These are phyloP conservation scores for Polylopha cassiicola DNA, from an alignment of 2,888 invertebrate species.

Conservation along the genomic window DNA sequence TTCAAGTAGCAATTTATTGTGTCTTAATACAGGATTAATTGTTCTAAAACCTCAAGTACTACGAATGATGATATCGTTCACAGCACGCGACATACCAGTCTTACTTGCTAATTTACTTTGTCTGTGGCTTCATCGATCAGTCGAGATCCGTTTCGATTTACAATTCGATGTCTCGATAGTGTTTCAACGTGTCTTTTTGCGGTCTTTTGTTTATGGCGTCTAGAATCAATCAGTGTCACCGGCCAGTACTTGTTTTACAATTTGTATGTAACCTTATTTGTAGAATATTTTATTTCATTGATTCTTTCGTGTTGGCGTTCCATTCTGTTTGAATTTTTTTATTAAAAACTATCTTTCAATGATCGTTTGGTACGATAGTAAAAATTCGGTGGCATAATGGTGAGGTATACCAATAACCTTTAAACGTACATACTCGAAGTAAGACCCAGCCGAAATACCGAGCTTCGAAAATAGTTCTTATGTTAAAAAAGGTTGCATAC, in stretches of 20 bases:
- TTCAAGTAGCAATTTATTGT: slow-evolving; percentile 26
- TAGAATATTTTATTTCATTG: too few species aligned
- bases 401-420: too few species aligned
- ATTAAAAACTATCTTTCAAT: too few species aligned
- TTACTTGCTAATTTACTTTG: slow-evolving; percentile 13
- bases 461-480: too few species aligned
- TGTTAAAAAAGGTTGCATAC: too few species aligned
- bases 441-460: too few species aligned
- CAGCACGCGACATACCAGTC: slow-evolving; percentile 15
- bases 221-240: not conserved
- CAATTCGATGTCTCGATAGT: slow-evolving; percentile 6
- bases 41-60: slow-evolving; percentile 28
- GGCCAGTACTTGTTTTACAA: not conserved
- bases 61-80: slow-evolving; percentile 31
- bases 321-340: too few species aligned
- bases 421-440: too few species aligned
- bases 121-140: slow-evolving; percentile 13
- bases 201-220: slow-evolving; percentile 3
- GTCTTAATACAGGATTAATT: slow-evolving; percentile 37
- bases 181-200: slow-evolving; percentile 3
- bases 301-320: too few species aligned
- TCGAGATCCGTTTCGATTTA: slow-evolving; percentile 15
- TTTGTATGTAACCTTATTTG: too few species aligned
- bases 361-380: too few species aligned
- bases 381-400: too few species aligned